Evolutionary conservation across 2,797 vertebrate species (phyloP), one percentile per base, ranked within the genome.

Genomic region (Alcedo atthis): DNA sequence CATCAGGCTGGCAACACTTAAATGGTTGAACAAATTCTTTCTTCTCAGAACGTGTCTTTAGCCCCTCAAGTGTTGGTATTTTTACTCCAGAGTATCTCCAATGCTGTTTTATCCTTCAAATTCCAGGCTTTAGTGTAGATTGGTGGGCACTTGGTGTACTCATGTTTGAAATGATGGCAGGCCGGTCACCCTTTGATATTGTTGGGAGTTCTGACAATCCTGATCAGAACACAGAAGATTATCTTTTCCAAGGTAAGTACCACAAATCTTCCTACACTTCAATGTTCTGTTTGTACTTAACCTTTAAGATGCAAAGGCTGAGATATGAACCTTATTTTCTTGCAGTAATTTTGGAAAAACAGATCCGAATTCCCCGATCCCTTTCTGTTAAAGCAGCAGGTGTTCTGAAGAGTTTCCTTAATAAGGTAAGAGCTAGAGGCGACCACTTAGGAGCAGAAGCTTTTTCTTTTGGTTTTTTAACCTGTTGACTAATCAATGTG

Each of bases 91-190:
- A 54, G 21, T 54, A 22, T 24, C 17, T 59, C 49, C 37, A 69
- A 25, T 55, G 43, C 3, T 74, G 6, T 64, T 64, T 81, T 62
- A 17, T 61, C 37, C 30, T 78, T 45, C 68, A 42, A 69, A 79
- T 92, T 80, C 93, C 75, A 99, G 99, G 99, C 51, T 99, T 99
- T 97, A 99, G 99, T 2, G 99, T 99, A 59, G 99, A 99, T 97
- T 99, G 99, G 99, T 99, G 99, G 99, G 99, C 99, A 5, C 98
- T 99, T 26, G 98, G 99, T 6, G 99, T 99, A 45, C 98, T 99
- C 24, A 99, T 99, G 99, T 99, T 99, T 85, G 99, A 99, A 97
- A 99, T 99, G 99, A 99, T 99, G 99, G 99, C 99, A 0, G 99
- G 99, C 49, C 98, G 99, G 78, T 99, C 99, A 12, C 99, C 99